Evolutionary conservation across 2,888 invertebrate species (phyloP).

Genomic region (Sisyra terminalis): DNA sequence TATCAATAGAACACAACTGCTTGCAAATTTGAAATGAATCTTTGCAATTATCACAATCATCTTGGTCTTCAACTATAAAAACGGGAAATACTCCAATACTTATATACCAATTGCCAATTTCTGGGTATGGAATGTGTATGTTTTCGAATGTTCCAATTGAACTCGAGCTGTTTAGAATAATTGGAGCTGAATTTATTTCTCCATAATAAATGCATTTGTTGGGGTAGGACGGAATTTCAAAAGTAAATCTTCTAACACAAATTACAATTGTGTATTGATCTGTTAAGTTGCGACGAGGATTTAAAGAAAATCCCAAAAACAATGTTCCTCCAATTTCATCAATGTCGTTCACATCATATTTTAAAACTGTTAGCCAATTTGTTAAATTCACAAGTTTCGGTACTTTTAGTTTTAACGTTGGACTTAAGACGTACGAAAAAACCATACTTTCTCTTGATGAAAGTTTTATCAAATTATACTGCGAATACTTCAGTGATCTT

Average conservation of each 20-base stretch:
- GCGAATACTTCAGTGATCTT: conserved; percentile 17
- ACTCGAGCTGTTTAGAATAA: conserved; percentile 46
- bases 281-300: conserved; percentile 31
- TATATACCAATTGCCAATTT: conserved; percentile 68
- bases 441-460: conserved; percentile 5
- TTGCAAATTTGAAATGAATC: conserved; percentile 17
- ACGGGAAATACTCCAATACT: conserved; percentile 43
- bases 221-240: conserved; percentile 40
- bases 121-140: conserved; percentile 63
- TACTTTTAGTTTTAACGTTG: conserved; percentile 39
- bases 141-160: conserved; percentile 42
- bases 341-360: conserved; percentile 51
- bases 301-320: conserved; percentile 50
- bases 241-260: conserved; percentile 2
- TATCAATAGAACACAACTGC: conserved; percentile 14
- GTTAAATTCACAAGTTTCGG: conserved; percentile 56
- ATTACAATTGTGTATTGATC: conserved; percentile 1
- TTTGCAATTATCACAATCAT: conserved; percentile 20
- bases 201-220: conserved; percentile 41
- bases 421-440: conserved; percentile 4
- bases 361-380: conserved; percentile 43
- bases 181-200: conserved; percentile 34
- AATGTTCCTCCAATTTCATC: conserved; percentile 70
- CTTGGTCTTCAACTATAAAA: conserved; percentile 20
- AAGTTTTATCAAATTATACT: conserved; percentile 18